phyloP scores from a whole-genome alignment of 1,140 invertebrate species.

The Muscidifurax raptorellus region DNA sequence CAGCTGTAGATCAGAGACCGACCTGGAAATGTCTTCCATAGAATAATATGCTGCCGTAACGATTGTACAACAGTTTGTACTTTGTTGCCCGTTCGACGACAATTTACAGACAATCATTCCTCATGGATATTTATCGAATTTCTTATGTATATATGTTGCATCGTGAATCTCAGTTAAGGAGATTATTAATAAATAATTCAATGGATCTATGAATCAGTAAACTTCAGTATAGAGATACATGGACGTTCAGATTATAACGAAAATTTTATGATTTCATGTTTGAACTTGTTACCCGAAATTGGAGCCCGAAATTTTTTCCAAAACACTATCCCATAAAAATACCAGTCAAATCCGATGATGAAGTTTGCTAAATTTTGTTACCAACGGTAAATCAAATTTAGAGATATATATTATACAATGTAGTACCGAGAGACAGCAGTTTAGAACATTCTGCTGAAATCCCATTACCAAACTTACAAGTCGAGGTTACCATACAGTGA shows the following conservation, averaged over 20 bases:
- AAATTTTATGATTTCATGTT: too few relatives aligned
- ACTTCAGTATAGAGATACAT: too few relatives aligned
- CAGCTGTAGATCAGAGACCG: neutral
- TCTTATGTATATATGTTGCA: neutral
- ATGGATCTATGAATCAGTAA: too few relatives aligned
- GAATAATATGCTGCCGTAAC: neutral
- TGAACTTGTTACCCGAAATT: too few relatives aligned
- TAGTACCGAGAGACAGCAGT: neutral
- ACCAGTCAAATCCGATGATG: too few relatives aligned
- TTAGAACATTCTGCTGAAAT: constrained; percentile 2
- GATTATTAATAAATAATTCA: neutral
- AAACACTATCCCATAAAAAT: too few relatives aligned
- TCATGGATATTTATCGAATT: neutral
- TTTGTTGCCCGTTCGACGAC: neutral
- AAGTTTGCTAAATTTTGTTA: too few relatives aligned
- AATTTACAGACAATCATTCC: neutral
- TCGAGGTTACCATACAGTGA: neutral
- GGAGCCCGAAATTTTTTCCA: too few relatives aligned
- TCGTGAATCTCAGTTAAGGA: neutral
- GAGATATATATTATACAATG: too few relatives aligned
- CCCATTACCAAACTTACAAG: constrained; percentile 23
- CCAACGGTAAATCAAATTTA: too few relatives aligned
- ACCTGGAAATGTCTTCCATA: neutral
- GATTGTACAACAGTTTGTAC: neutral
- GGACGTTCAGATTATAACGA: too few relatives aligned